Conservation (phyloP, 1,140 invertebrate genomes). For the Macrosteles quadrilineatus region DNA sequence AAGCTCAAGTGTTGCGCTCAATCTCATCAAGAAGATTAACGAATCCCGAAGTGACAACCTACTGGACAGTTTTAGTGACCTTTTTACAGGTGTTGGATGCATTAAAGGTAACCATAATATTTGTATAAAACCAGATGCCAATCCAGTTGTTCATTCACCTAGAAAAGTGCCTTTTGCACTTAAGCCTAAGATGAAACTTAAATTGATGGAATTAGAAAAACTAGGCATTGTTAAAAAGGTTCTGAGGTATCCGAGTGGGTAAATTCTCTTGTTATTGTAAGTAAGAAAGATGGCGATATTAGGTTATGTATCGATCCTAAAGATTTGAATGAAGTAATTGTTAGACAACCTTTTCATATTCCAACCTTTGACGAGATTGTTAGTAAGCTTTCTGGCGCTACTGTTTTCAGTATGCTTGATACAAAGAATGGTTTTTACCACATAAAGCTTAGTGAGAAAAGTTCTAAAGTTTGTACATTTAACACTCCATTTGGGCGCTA, state of each 20-base stretch:
- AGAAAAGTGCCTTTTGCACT: constrained; percentile 45
- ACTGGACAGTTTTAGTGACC: constrained; percentile 29
- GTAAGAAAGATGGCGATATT: constrained; percentile 51
- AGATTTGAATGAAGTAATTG: constrained; percentile 53
- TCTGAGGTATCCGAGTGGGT: constrained; percentile 52
- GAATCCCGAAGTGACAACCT: constrained; percentile 20
- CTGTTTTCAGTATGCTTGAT: constrained; percentile 53
- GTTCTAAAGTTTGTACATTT: constrained; percentile 47
- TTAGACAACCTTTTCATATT: constrained; percentile 49
- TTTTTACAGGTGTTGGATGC: constrained; percentile 37
- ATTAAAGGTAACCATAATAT: neutral
- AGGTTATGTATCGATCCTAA: constrained; percentile 55
- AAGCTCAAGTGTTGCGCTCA: neutral
- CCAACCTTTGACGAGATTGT: constrained; percentile 51
- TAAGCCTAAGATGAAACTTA: constrained; percentile 39
- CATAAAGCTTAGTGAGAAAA: constrained; percentile 47
- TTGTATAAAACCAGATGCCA: neutral
- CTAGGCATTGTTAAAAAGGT: constrained; percentile 46
- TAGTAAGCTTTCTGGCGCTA: constrained; percentile 46
- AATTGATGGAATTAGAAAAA: constrained; percentile 34
- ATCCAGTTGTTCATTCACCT: neutral
- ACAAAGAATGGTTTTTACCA: constrained; percentile 52
- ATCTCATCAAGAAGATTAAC: neutral
- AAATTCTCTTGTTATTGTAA: constrained; percentile 50
- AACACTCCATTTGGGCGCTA: constrained; percentile 49